These are phyloP conservation scores for Drosophila trapezifrons DNA, from an alignment of 1,140 invertebrate genomes.

Conservation along the genomic window DNA sequence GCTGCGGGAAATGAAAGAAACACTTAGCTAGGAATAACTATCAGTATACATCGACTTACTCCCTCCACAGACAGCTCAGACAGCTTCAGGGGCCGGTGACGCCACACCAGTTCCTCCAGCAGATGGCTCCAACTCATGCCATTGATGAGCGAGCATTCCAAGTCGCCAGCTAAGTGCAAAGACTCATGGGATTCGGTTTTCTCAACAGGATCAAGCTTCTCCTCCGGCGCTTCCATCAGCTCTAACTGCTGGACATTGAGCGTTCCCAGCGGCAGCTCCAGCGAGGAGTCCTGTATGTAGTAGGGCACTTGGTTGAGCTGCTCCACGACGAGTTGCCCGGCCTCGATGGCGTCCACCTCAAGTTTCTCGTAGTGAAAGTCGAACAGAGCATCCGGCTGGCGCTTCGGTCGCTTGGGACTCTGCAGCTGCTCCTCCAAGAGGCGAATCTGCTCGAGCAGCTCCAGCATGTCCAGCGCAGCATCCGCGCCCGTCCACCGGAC, in stretches of 20 bases:
- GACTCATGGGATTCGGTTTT: constrained; percentile 21
- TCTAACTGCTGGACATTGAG: constrained; percentile 57
- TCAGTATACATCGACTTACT: constrained; percentile 69
- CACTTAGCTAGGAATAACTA: neutral
- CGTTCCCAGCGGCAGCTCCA: constrained; percentile 52
- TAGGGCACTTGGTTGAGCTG: constrained; percentile 61
- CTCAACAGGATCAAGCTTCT: neutral
- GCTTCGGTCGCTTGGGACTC: constrained; percentile 24
- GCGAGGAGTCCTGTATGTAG: constrained; percentile 63
- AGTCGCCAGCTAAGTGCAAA: constrained; percentile 43
- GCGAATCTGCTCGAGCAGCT: constrained; percentile 56
- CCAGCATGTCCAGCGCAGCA: constrained; percentile 39
- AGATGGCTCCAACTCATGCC: constrained; percentile 77
- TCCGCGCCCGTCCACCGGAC: constrained; percentile 59
- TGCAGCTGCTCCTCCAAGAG: constrained; percentile 21
- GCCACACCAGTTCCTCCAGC: constrained; percentile 81
- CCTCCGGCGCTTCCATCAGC: constrained; percentile 27
- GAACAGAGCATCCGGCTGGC: constrained; percentile 42
- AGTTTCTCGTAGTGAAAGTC: constrained; percentile 52
- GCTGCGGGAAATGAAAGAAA: constrained; percentile 44
- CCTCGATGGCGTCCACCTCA: constrained; percentile 60
- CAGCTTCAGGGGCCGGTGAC: constrained; percentile 73
- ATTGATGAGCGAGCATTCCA: constrained; percentile 76
- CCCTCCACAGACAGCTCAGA: constrained; percentile 82
- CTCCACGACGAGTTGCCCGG: constrained; percentile 48